Conservation (phyloP, 2,888 invertebrate species). For the Neoitamus cyanurus region DNA sequence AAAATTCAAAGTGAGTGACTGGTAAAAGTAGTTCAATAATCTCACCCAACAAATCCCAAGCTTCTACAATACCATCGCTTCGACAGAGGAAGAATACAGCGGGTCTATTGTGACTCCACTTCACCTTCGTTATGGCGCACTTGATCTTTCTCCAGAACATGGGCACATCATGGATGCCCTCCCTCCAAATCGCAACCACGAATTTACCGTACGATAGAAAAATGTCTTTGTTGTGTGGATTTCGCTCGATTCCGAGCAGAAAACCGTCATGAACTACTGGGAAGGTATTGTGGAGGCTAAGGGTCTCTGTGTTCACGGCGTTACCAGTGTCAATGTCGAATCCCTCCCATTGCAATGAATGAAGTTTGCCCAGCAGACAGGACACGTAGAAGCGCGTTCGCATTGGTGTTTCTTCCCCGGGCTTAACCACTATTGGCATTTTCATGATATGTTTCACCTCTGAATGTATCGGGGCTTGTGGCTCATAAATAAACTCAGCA, state of each 20-base stretch:
- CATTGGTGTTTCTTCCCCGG: background rate
- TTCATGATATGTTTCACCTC: conserved; percentile 48
- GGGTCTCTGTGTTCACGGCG: conserved; percentile 71
- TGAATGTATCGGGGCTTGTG: background rate
- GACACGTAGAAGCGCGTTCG: conserved; percentile 55
- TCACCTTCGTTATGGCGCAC: conserved; percentile 71
- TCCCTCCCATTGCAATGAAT: conserved; percentile 72
- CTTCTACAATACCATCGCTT: conserved; percentile 80
- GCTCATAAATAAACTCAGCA: conserved; percentile 56
- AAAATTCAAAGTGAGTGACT: background rate
- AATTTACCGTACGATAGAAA: conserved; percentile 80
- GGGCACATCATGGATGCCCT: conserved; percentile 72
- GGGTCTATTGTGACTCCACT: conserved; percentile 82
- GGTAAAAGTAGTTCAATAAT: background rate
- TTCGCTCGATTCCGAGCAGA: conserved; percentile 71
- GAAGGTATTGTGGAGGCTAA: conserved; percentile 63
- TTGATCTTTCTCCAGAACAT: conserved; percentile 75
- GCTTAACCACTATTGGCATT: conserved; percentile 55
- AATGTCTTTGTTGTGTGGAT: conserved; percentile 72
- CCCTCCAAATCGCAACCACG: conserved; percentile 80
- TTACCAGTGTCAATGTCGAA: conserved; percentile 70
- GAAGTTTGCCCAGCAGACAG: conserved; percentile 61
- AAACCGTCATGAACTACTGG: conserved; percentile 78
- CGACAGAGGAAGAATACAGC: conserved; percentile 78
- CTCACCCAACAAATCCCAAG: conserved; percentile 78